Evolutionary conservation across 2,797 vertebrate species (phyloP).

Genomic region (Acestrorhynchus altus): DNA sequence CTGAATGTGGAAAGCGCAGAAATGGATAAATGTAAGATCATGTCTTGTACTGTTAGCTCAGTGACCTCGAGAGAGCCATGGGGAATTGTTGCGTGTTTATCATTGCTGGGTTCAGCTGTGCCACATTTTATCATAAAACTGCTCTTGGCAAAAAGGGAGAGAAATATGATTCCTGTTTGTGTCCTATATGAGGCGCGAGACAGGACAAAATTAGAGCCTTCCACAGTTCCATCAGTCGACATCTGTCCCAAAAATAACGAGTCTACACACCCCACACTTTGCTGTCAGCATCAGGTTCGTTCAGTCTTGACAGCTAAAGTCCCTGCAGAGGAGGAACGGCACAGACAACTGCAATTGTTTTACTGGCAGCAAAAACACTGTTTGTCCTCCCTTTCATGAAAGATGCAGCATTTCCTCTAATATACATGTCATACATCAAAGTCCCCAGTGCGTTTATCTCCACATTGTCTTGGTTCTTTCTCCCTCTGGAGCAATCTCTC

Average conservation of each 20-base stretch:
- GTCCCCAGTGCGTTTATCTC: slow-evolving; percentile 14
- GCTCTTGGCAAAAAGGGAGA: background rate
- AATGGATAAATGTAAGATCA: background rate
- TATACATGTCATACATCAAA: slow-evolving; percentile 51
- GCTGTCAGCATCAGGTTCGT: slow-evolving; percentile 47
- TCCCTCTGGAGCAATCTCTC: background rate
- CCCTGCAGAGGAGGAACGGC: slow-evolving; percentile 25
- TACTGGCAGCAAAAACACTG: slow-evolving; percentile 27
- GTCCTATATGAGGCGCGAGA: slow-evolving; percentile 23
- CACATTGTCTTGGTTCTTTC: background rate
- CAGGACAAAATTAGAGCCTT: slow-evolving; percentile 31
- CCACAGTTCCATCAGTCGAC: slow-evolving; percentile 47
- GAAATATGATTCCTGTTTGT: slow-evolving; percentile 20
- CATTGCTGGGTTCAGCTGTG: background rate
- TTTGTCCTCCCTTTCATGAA: slow-evolving; percentile 20
- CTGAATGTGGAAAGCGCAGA: background rate
- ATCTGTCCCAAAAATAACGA: slow-evolving; percentile 41
- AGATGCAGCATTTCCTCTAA: slow-evolving; percentile 33
- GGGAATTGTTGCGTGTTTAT: background rate
- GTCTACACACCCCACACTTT: slow-evolving; percentile 30
- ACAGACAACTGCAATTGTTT: slow-evolving; percentile 29
- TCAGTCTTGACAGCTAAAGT: slow-evolving; percentile 23
- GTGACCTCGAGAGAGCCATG: background rate
- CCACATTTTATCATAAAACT: background rate
- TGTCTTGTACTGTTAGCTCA: background rate